Evolutionary conservation across 2,113 vertebrate genomes (phyloP), one percentile per base, ranked within the genome.

Genomic region (Axis porcinus): DNA sequence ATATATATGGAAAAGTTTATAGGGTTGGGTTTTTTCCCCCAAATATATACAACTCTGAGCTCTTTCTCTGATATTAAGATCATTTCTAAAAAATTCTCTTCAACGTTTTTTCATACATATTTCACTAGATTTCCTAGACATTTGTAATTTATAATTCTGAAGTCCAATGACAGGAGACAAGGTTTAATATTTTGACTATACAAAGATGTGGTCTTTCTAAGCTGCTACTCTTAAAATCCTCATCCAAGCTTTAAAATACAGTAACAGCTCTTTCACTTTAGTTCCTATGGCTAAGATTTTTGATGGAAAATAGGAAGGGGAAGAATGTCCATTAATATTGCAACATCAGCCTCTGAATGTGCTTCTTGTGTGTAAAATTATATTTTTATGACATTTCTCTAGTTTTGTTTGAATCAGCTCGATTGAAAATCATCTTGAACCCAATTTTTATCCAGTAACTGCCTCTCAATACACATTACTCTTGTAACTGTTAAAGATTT

Each of bases 1-100:
- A 97, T 97, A 98, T 98, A 98, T 95, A 98, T 98, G 87, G 94
- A 94, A 98, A 98, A 97, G 14, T 98, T 98, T 98, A 98, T 98
- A 94, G 93, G 87, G 1, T 25, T 93, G 36, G 21, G 13, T 57
- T 95, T 97, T 86, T 83, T 93, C 89, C 70, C 84, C 93, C 97
- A 98, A 98, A 96, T 43, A 94, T 88, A 94, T 79, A 95, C 28
- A 93, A 94, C 94, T 88, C 89, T 87, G 81, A 92, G 30, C 97
- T 97, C 7, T n/a, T 98, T 95, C 86, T 82, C 78, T 97, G 79
- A 97, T 98, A 98, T 98, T 98, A 98, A 98, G 91, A 97, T 97
- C 28, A 27, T 60, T 96, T 96, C 11, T 94, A 79, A 98, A 98
- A 86, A 47, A 52, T 91, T 89, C 93, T 64, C n/a, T 86, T 95